Percentiles rank a stretch among this genome's conserved stretches.
Conservation (phyloP, 2,888 invertebrate species). For the Cyaniris semiargus region DNA sequence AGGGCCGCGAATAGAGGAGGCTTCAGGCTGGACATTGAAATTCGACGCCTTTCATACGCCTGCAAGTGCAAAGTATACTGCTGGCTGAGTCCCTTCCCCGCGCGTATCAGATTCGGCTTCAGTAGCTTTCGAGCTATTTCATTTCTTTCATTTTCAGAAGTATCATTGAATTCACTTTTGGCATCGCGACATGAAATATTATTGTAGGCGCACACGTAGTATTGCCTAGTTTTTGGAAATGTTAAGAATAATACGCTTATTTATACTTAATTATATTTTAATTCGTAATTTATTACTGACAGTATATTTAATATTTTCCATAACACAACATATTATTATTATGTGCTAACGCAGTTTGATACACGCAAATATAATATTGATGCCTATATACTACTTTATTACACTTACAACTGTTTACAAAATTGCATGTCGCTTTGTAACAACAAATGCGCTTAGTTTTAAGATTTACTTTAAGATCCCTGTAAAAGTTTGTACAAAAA, state of each 20-base stretch:
- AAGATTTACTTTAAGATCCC: slow-evolving; percentile 15
- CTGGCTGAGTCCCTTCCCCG: slow-evolving; percentile 52
- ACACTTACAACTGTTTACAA: slow-evolving; percentile 30
- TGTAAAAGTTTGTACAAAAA: slow-evolving; percentile 12
- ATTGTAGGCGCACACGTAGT: slow-evolving; percentile 22
- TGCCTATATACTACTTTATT: slow-evolving; percentile 31
- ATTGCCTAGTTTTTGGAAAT: slow-evolving; percentile 22
- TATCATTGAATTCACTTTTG: slow-evolving; percentile 41
- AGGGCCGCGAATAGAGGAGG: slow-evolving; percentile 58
- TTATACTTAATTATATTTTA: not conserved
- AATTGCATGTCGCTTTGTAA: slow-evolving; percentile 51
- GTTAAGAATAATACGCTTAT: slow-evolving; percentile 3
- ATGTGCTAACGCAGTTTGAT: slow-evolving; percentile 35
- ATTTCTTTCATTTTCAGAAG: slow-evolving; percentile 43
- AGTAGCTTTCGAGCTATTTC: slow-evolving; percentile 49
- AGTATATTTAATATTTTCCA: slow-evolving; percentile 15
- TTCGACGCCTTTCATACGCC: slow-evolving; percentile 48
- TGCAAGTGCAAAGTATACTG: slow-evolving; percentile 51
- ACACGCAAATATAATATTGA: slow-evolving; percentile 35
- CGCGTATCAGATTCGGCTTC: slow-evolving; percentile 48
- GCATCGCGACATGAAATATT: slow-evolving; percentile 3
- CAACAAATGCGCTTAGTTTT: slow-evolving; percentile 2
- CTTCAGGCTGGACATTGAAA: slow-evolving; percentile 58
- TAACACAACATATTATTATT: slow-evolving; percentile 16
- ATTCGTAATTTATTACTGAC: not conserved